Base-by-base conservation (phyloP, 2,888 invertebrate species). In the Metellina segmentata region DNA sequence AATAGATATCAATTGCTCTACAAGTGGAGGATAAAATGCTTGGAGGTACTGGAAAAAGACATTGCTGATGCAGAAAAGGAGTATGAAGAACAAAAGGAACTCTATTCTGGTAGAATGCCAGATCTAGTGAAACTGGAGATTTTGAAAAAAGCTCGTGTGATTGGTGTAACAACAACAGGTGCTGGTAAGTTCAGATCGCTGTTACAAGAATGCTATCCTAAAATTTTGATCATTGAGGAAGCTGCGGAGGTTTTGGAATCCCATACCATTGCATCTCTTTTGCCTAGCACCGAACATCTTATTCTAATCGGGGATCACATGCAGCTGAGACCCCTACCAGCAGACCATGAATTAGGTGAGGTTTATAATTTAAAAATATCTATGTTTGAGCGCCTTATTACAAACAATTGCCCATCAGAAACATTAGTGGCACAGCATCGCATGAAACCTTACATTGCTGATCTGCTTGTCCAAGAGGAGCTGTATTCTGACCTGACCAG, bases 241-340 rank as follows among this genome's bases (percentile, higher is more conserved):
- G 98, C 98, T 0, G 98, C 98, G 0, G 98, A 98, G 95, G 97
- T 98, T 0, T 95, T 98, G 69, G 98, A 98, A 94, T 96, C 97
- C 0, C 98, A 98, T 94, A 96, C 98, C 16, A 95, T 98, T 0
- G 96, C 97, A 0, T 96, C 97, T 0, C 95, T 98, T n/a, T 97
- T 97, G 0, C 95, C 96, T 51, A 95, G 96, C 82, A 97, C 97
- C 93, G 95, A 98, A 94, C 98, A 98, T 94, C 96, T 98, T 0
- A 97, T 98, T 94, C 96, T 98, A 16, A 97, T 98, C 93, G 93
- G 93, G 13, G 96, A 95, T 93, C 95, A 95, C 93, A 94, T 95
- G 85, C 96, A 96, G 93, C 94, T 96, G n/a, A 94, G 95, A n/a
- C 95, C 95, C 48, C 94, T 94, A 83, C 94, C 95, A 11, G 94